Percentiles rank a stretch among this genome's conserved stretches.
Conservation (phyloP, 2,888 invertebrate genomes). For the Autographa gamma region DNA sequence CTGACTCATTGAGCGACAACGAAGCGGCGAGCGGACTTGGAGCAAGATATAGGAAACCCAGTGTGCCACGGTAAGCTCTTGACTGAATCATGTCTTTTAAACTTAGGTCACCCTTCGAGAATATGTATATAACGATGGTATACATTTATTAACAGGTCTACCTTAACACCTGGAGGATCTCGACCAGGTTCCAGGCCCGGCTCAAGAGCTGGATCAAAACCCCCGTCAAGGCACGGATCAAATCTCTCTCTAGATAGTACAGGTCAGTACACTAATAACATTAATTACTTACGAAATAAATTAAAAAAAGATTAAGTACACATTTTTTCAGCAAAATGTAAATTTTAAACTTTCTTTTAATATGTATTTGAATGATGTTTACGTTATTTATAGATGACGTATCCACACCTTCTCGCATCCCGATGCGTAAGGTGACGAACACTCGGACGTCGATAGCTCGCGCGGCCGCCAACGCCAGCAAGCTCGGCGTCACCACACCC, state of each 20-base stretch:
- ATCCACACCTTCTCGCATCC: slow-evolving; percentile 94
- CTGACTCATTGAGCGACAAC: slow-evolving; percentile 96
- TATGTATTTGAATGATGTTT: too few relatives aligned
- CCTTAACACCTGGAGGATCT: slow-evolving; percentile 93
- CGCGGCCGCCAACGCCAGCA: slow-evolving; percentile 90
- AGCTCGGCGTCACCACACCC: slow-evolving; percentile 88
- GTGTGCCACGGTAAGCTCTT: slow-evolving; percentile 83
- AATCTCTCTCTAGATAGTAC: slow-evolving; percentile 96
- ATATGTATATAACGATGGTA: background rate
- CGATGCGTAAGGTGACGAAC: slow-evolving; percentile 92
- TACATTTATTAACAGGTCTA: slow-evolving; percentile 83
- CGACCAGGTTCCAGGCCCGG: slow-evolving; percentile 96
- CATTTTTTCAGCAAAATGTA: too few relatives aligned
- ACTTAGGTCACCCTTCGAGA: background rate
- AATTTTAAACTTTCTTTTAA: too few relatives aligned
- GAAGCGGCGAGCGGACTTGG: slow-evolving; percentile 93
- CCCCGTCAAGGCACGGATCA: slow-evolving; percentile 97
- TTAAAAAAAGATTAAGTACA: background rate
- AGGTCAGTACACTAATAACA: slow-evolving; percentile 83
- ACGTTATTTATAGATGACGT: slow-evolving; percentile 93
- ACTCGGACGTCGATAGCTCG: slow-evolving; percentile 87
- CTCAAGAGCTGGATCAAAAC: slow-evolving; percentile 96
- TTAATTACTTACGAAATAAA: background rate
- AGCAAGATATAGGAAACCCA: slow-evolving; percentile 91
- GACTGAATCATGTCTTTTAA: background rate